A percentile compares a stretch with the other conserved stretches of the same genome.
Evolutionary conservation across 2,888 invertebrate genomes (phyloP).

Genomic region (Cataglyphis cursor): DNA sequence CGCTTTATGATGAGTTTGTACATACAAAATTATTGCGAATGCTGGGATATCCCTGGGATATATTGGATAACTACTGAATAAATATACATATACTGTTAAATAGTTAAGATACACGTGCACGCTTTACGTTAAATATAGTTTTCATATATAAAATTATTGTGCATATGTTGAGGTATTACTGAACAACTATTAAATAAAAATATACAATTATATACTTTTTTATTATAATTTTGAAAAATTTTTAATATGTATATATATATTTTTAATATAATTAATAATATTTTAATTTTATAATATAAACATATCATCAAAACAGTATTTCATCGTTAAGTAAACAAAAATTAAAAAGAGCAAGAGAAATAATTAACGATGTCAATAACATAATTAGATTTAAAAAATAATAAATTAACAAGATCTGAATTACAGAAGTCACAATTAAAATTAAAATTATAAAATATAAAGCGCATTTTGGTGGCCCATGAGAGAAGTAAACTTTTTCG

Average conservation of each 20-base stretch:
- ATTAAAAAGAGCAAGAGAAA: no score
- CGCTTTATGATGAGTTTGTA: conserved; percentile 4
- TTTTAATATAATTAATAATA: no score
- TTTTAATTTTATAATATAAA: not conserved
- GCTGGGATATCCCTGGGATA: not conserved
- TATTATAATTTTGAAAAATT: conserved; percentile 2
- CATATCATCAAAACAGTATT: not conserved
- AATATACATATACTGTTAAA: not conserved
- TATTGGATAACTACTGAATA: not conserved
- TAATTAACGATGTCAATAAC: no score
- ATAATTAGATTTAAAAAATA: no score
- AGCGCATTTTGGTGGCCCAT: no score
- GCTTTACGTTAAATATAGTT: not conserved
- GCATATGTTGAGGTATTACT: not conserved
- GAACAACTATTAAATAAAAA: not conserved
- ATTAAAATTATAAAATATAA: no score
- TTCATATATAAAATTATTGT: not conserved
- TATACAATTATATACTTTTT: not conserved
- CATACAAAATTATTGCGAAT: not conserved
- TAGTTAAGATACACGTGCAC: not conserved
- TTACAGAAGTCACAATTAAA: no score
- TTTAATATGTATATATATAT: not conserved
- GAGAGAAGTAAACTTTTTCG: no score
- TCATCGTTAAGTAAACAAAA: not conserved
- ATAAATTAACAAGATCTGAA: no score